Evolutionary conservation across 1,140 invertebrate species (phyloP).

Genomic region (Trachymyrmex cornetzi): DNA sequence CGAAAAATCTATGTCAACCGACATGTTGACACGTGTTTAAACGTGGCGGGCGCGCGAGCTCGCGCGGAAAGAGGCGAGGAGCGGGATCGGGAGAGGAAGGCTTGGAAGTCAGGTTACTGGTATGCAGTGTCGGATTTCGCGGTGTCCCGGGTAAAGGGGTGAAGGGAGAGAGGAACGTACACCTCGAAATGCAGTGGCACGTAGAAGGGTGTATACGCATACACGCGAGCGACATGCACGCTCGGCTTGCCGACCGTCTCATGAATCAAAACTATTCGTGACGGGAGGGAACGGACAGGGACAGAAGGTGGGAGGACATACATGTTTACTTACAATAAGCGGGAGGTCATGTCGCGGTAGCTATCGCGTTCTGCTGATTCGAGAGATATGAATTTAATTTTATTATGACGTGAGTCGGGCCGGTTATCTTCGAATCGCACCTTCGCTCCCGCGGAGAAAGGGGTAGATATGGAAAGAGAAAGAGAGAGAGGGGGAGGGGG

Average conservation of each 20-base stretch:
- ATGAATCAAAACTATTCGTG: constrained; percentile 79
- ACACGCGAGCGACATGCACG: constrained; percentile 69
- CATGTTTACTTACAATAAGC: constrained; percentile 77
- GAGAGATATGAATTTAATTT: constrained; percentile 79
- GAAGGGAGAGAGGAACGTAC: constrained; percentile 41
- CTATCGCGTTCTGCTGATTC: constrained; percentile 78
- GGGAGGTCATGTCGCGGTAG: constrained; percentile 78
- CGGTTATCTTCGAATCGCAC: constrained; percentile 74
- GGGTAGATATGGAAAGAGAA: constrained; percentile 26
- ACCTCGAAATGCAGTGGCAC: constrained; percentile 46
- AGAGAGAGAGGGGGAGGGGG: not conserved
- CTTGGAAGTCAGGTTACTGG: constrained; percentile 77
- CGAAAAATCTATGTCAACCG: constrained; percentile 83
- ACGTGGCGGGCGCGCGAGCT: constrained; percentile 68
- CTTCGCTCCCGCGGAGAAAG: constrained; percentile 38
- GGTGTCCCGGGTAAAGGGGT: constrained; percentile 66
- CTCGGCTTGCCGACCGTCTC: constrained; percentile 69
- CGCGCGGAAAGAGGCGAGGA: constrained; percentile 56
- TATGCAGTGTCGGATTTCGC: constrained; percentile 81
- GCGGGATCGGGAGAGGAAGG: constrained; percentile 47
- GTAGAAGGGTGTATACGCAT: constrained; percentile 59
- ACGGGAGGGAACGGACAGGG: constrained; percentile 45
- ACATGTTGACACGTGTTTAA: constrained; percentile 83
- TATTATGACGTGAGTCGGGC: constrained; percentile 76
- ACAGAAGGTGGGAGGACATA: constrained; percentile 64